These are phyloP conservation scores for Eupithecia dodoneata DNA, from an alignment of 2,888 invertebrate genomes.

Conservation along the genomic window DNA sequence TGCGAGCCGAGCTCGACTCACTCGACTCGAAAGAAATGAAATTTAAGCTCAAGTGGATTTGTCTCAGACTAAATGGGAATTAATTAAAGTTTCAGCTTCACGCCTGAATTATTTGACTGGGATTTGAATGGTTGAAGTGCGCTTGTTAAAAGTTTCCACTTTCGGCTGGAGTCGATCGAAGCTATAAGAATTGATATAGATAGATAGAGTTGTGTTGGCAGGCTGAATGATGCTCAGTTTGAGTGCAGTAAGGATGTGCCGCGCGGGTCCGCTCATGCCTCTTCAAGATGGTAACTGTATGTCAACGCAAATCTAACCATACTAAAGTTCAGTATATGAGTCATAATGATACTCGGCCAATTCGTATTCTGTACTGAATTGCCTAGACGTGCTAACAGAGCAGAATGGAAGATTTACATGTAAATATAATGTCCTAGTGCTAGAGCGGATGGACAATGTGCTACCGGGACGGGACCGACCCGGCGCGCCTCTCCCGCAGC, in stretches of 20 bases:
- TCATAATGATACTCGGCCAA: background rate
- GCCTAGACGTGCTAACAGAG: background rate
- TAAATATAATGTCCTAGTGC: slow-evolving; percentile 18
- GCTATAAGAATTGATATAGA: background rate
- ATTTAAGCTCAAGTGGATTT: slow-evolving; percentile 23
- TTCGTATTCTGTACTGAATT: background rate
- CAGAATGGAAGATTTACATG: slow-evolving; percentile 27
- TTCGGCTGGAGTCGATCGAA: background rate
- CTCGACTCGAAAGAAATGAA: slow-evolving; percentile 17
- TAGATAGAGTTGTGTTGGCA: background rate
- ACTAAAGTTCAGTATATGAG: background rate
- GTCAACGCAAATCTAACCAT: background rate
- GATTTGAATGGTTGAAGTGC: slow-evolving; percentile 1
- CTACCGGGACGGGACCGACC: too few relatives aligned
- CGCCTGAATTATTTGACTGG: slow-evolving; percentile 17
- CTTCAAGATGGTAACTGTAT: background rate
- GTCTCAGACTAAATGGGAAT: slow-evolving; percentile 19
- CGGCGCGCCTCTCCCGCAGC: background rate
- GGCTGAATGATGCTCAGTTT: background rate
- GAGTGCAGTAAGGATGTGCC: slow-evolving; percentile 1
- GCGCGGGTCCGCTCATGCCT: background rate
- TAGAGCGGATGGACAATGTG: slow-evolving; percentile 19
- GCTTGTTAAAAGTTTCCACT: slow-evolving; percentile 16
- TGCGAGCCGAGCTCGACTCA: background rate
- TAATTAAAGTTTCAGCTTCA: slow-evolving; percentile 18